phyloP scores from a whole-genome alignment of 2,113 vertebrate genomes.

The Mustelus asterias region DNA sequence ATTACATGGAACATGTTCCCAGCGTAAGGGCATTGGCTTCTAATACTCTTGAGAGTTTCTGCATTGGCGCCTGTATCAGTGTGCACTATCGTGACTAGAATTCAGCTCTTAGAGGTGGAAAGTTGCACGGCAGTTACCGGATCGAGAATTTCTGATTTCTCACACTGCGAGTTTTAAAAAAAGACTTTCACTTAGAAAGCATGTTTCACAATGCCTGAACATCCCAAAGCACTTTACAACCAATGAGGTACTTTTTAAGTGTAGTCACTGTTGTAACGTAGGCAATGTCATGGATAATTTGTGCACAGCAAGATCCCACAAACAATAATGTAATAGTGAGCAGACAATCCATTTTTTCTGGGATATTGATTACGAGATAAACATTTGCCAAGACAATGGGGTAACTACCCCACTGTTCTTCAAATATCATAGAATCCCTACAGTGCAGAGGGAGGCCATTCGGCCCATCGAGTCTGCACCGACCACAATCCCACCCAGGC shows the following conservation, averaged over 20 bases:
- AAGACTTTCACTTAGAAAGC: no score
- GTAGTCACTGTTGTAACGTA: neutral
- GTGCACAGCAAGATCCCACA: neutral
- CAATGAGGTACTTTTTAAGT: neutral
- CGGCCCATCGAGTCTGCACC: no score
- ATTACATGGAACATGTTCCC: neutral
- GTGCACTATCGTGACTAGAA: neutral
- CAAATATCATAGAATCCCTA: neutral
- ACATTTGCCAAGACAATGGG: neutral
- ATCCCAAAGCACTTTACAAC: no score
- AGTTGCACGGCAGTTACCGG: neutral
- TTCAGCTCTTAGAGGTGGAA: neutral
- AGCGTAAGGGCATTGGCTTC: neutral
- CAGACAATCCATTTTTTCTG: neutral
- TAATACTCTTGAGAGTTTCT: neutral
- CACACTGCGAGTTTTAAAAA: neutral
- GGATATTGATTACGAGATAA: neutral
- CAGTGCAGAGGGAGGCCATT: no score
- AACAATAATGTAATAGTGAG: neutral
- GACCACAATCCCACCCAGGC: no score
- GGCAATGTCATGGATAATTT: neutral
- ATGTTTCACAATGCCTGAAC: neutral
- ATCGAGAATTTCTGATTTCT: neutral
- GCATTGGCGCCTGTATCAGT: neutral
- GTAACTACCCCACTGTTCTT: neutral